Conservation (phyloP, 2,888 invertebrate genomes). For the Matsumyia berberina region DNA sequence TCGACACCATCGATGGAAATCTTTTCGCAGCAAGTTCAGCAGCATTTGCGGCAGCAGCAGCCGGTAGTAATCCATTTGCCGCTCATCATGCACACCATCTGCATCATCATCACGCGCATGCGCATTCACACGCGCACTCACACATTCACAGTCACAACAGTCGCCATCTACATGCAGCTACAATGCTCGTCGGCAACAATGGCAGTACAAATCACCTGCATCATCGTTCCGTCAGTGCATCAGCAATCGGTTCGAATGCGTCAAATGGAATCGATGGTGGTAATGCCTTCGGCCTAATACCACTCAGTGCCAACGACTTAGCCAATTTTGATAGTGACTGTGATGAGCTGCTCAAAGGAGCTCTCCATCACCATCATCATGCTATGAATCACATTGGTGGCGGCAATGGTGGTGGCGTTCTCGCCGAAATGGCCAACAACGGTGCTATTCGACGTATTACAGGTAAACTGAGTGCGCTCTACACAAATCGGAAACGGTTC, state of each 20-base stretch:
- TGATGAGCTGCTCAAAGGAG: slow-evolving; percentile 81
- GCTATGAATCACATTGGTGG: slow-evolving; percentile 72
- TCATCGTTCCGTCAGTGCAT: slow-evolving; percentile 82
- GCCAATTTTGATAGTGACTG: slow-evolving; percentile 81
- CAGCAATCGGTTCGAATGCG: slow-evolving; percentile 80
- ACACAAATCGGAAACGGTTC: slow-evolving; percentile 82
- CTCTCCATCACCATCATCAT: slow-evolving; percentile 82
- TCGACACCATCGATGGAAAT: slow-evolving; percentile 80
- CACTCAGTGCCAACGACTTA: slow-evolving; percentile 80
- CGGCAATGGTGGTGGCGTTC: slow-evolving; percentile 66
- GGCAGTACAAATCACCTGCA: slow-evolving; percentile 78
- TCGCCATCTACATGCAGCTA: slow-evolving; percentile 77
- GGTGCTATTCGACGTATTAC: slow-evolving; percentile 85
- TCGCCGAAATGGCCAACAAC: slow-evolving; percentile 78
- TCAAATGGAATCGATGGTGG: slow-evolving; percentile 78
- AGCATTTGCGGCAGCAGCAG: slow-evolving; percentile 73
- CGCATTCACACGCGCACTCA: slow-evolving; percentile 75
- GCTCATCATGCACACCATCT: slow-evolving; percentile 78
- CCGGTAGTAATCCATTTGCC: slow-evolving; percentile 69
- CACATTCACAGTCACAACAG: slow-evolving; percentile 81
- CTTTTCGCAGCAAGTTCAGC: slow-evolving; percentile 74
- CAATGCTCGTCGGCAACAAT: slow-evolving; percentile 75
- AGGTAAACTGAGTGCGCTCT: slow-evolving; percentile 81
- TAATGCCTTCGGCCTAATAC: slow-evolving; percentile 79
- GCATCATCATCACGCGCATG: slow-evolving; percentile 77